Evolutionary conservation across 2,113 vertebrate species (phyloP).

Genomic region (Lophius piscatorius): DNA sequence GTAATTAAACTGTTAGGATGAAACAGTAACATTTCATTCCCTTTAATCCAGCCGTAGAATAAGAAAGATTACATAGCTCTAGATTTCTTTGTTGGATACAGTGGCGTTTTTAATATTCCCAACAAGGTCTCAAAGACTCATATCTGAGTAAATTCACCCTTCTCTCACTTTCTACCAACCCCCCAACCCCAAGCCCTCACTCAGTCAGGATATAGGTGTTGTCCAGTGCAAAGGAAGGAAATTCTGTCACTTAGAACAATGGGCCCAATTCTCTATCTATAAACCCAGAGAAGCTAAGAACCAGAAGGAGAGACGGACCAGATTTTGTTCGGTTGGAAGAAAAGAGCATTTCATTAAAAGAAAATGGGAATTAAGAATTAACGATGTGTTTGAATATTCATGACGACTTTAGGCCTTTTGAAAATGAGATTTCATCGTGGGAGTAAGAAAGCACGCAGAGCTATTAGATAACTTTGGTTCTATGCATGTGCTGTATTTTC

Average conservation of each 20-base stretch:
- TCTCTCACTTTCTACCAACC: conserved; percentile 48
- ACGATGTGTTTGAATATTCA: conserved; percentile 12
- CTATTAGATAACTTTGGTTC: conserved; percentile 34
- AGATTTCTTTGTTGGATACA: conserved; percentile 8
- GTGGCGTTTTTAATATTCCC: not conserved
- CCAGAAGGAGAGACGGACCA: conserved; percentile 50
- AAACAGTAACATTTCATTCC: not conserved
- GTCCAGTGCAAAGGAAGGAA: conserved; percentile 85
- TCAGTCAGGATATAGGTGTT: conserved; percentile 87
- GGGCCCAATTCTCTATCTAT: conserved; percentile 85
- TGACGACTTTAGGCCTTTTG: conserved; percentile 18
- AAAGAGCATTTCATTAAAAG: conserved; percentile 14
- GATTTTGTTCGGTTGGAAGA: conserved; percentile 16
- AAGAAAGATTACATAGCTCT: not conserved
- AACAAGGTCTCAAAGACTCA: conserved; percentile 12
- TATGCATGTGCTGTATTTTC: conserved; percentile 28
- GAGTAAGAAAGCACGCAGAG: conserved; percentile 15
- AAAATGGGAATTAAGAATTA: conserved; percentile 21
- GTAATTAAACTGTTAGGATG: not conserved
- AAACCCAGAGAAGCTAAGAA: conserved; percentile 71
- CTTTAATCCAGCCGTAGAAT: not conserved
- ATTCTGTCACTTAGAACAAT: conserved; percentile 87
- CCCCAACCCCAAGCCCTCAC: conserved; percentile 46
- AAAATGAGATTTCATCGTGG: conserved; percentile 62
- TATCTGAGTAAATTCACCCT: conserved; percentile 36